phyloP scores from a whole-genome alignment of 2,888 invertebrate species.

The Tromatobia lineatoria region DNA sequence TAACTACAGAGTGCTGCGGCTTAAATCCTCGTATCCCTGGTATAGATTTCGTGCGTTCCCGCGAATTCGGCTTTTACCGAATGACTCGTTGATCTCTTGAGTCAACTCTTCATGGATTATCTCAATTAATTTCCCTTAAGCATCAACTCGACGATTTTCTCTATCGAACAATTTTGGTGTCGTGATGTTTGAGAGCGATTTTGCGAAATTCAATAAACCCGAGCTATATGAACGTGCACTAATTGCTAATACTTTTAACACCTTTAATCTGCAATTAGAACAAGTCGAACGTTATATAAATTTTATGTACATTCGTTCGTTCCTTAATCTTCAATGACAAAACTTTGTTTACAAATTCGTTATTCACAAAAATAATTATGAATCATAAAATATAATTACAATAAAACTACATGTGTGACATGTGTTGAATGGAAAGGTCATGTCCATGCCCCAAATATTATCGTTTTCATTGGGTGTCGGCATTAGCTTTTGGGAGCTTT shows the following conservation, averaged over 20 bases:
- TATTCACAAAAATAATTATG: not conserved
- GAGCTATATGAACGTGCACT: not conserved
- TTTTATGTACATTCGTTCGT: not conserved
- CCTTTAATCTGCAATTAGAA: not conserved
- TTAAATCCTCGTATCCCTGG: conserved; percentile 78
- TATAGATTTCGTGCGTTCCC: conserved; percentile 70
- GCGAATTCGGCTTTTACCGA: conserved; percentile 50
- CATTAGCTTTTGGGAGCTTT: not conserved
- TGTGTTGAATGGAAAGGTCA: not conserved
- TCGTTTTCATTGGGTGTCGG: not conserved
- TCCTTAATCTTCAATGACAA: not conserved
- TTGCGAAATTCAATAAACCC: not conserved
- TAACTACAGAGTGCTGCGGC: conserved; percentile 81
- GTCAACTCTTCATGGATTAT: not conserved
- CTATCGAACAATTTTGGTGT: not conserved
- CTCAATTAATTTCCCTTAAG: not conserved
- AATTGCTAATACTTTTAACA: not conserved
- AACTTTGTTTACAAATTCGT: no score
- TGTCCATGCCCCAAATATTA: not conserved
- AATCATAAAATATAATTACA: not conserved
- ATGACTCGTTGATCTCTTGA: not conserved
- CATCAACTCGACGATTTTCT: not conserved
- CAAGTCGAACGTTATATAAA: not conserved
- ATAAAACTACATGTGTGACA: not conserved
- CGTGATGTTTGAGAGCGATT: not conserved